Evolutionary conservation across 2,797 vertebrate genomes (phyloP).

Genomic region (Thalassophryne amazonica): DNA sequence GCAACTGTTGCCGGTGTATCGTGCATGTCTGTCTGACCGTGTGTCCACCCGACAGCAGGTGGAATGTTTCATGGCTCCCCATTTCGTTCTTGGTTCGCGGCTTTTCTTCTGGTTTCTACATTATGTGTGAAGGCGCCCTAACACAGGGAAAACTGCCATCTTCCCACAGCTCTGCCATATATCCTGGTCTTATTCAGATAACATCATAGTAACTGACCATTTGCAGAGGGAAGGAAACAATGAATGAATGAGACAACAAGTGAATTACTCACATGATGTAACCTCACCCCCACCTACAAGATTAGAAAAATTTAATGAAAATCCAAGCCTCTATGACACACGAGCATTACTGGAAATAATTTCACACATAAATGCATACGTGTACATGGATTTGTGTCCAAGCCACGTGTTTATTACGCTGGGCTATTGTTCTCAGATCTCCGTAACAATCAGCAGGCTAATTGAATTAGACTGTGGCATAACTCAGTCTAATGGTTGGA

Average conservation of each 20-base stretch:
- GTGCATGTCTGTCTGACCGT: too few relatives aligned
- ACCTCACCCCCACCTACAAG: background rate
- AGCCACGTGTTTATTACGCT: constrained; percentile 28
- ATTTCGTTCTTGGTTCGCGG: too few relatives aligned
- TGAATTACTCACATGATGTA: constrained; percentile 6
- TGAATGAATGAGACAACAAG: constrained; percentile 16
- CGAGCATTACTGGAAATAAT: background rate
- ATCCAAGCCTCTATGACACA: background rate
- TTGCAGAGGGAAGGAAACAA: constrained; percentile 19
- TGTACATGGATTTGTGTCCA: constrained; percentile 14
- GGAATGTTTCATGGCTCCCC: too few relatives aligned
- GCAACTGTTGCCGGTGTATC: too few relatives aligned
- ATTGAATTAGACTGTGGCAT: constrained; percentile 54
- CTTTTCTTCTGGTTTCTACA: too few relatives aligned
- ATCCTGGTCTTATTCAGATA: constrained; percentile 31
- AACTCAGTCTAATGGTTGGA: constrained; percentile 49
- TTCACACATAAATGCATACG: background rate
- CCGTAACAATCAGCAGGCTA: constrained; percentile 35
- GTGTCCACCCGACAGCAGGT: too few relatives aligned
- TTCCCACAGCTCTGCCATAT: constrained; percentile 12
- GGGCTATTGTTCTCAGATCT: constrained; percentile 38
- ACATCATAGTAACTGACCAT: constrained; percentile 31
- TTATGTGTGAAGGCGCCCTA: constrained; percentile 7
- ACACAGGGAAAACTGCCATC: constrained; percentile 29
- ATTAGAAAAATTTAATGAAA: constrained; percentile 9